These are phyloP conservation scores for Xyliphius kryptos DNA, from an alignment of 2,113 vertebrate genomes.

Conservation along the genomic window DNA sequence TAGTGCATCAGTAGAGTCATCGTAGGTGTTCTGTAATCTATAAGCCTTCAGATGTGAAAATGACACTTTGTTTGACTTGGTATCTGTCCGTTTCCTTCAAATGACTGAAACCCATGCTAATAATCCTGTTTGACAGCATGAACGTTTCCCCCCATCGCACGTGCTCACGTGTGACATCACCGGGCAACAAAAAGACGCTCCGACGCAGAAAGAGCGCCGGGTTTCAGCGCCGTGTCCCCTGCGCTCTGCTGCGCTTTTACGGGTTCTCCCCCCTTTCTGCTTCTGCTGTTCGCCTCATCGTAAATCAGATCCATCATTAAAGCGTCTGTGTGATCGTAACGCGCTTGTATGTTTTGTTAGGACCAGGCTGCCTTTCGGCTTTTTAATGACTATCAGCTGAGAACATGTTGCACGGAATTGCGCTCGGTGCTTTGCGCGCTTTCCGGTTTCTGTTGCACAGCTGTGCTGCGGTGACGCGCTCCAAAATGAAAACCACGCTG, in stretches of 20 bases:
- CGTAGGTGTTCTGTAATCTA: no score
- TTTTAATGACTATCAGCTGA: constrained; percentile 24
- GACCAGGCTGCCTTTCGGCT: not conserved
- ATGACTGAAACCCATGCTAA: no score
- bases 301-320: not conserved
- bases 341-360: constrained; percentile 2
- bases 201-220: constrained; percentile 18
- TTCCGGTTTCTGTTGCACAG: constrained; percentile 49
- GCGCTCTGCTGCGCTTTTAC: not conserved
- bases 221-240: not conserved
- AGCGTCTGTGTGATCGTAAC: not conserved
- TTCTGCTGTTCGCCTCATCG: not conserved
- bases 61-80: no score
- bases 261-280: no score
- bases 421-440: constrained; percentile 54
- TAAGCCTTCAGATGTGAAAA: no score
- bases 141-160: constrained; percentile 1
- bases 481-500: constrained; percentile 63
- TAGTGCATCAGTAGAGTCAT: no score
- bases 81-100: no score
- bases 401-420: constrained; percentile 61
- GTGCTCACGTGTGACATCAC: constrained; percentile 41
- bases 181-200: constrained; percentile 37
- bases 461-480: constrained; percentile 58
- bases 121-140: constrained; percentile 28